Evolutionary conservation across 2,888 invertebrate species (phyloP), one percentile per base, ranked within the genome.

Genomic region (Imbricaverruca yamaguchii): DNA sequence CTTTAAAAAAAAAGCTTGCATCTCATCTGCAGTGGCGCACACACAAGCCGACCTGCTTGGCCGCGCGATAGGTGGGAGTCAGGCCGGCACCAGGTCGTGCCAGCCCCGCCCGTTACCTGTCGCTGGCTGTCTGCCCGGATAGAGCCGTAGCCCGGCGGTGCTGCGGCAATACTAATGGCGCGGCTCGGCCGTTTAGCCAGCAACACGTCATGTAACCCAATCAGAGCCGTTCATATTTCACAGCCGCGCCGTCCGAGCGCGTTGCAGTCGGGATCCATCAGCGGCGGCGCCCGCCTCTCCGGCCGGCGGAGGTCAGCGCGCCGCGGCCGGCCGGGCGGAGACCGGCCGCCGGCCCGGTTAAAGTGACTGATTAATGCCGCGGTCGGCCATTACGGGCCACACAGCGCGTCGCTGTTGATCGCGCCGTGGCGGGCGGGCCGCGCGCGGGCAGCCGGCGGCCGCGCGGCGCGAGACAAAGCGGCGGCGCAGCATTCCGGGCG

Each of bases 131-230:
- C 4, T 23, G 67, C 25, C 25, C 21, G 23, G 25, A 67, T 67
- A 67, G 53, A 39, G 74, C 53, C 25, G 18, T 74, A n/a, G n/a
- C n/a, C n/a, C n/a, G n/a, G n/a, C n/a, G n/a, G n/a, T 25, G 25
- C 25, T 25, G 25, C 13, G 25, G 74, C 25, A 21, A 67, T 25
- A 74, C 74, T 18, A 53, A 25, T 25, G 53, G 18, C 18, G 15
- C 74, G 1, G 74, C 6, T n/a, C 18, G 15, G 53, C 74, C 74
- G 53, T 74, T 74, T 74, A 74, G 53, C 74, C 74, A 7, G 53
- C 74, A 18, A 25, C 74, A 53, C 74, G 74, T 74, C 74, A 74
- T 74, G 74, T 74, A 74, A 74, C 18, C 74, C 74, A 74, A 74
- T 74, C 74, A 74, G 53, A 74, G 53, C 13, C 74, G 53, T 74